Conservation (phyloP, 2,113 vertebrate genomes). For the Sinocyclocheilus rhinocerous region DNA sequence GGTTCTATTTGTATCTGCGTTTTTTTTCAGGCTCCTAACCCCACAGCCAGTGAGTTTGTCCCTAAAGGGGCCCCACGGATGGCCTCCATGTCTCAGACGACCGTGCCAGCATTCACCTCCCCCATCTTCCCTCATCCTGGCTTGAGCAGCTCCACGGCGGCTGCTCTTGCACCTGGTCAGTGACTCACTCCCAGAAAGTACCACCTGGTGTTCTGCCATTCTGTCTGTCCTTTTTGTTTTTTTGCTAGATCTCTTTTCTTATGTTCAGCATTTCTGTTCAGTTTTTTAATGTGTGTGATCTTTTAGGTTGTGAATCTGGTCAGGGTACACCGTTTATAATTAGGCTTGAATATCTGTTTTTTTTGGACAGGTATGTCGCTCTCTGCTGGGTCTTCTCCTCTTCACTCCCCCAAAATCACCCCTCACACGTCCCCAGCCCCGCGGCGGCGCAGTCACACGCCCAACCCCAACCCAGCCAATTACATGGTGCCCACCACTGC, state of each 20-base stretch:
- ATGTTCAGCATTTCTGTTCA: neutral
- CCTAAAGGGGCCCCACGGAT: constrained; percentile 95
- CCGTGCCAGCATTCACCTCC: constrained; percentile 92
- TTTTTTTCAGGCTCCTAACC: constrained; percentile 89
- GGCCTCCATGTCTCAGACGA: constrained; percentile 89
- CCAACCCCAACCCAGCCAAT: constrained; percentile 92
- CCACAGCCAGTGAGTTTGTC: constrained; percentile 95
- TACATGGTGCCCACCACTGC: constrained; percentile 96
- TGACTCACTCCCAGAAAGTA: constrained; percentile 18
- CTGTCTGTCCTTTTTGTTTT: neutral
- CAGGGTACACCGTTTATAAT: neutral
- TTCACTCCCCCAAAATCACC: constrained; percentile 99
- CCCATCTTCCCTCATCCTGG: constrained; percentile 91
- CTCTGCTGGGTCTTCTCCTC: constrained; percentile 96
- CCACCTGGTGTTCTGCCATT: neutral
- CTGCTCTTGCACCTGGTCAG: constrained; percentile 93
- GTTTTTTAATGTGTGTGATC: neutral
- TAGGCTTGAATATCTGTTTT: neutral
- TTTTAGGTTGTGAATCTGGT: neutral
- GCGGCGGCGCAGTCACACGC: constrained; percentile 96
- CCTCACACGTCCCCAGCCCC: constrained; percentile 97
- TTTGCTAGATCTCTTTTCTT: too few relatives aligned
- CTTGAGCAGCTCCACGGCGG: constrained; percentile 86
- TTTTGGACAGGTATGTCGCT: constrained; percentile 89
- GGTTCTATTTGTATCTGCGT: constrained; percentile 20